Conservation (phyloP, 1,140 invertebrate genomes). For the Cryptotermes secundus region DNA sequence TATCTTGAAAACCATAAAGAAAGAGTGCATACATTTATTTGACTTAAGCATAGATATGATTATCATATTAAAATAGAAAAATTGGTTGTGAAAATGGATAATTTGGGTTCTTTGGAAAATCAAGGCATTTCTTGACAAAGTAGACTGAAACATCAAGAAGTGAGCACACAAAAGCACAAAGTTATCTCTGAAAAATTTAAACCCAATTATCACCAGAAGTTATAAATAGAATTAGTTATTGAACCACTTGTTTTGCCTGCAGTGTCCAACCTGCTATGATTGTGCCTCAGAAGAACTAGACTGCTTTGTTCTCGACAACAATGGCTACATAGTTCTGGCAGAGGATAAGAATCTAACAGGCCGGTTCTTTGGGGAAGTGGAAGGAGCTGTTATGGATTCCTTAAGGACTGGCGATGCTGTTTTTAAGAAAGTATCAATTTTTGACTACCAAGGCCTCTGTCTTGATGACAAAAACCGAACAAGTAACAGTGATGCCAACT, state of each 20-base stretch:
- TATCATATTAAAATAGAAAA: no score
- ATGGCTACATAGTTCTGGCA: constrained; percentile 83
- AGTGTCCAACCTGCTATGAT: constrained; percentile 53
- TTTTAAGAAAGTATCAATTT: constrained; percentile 74
- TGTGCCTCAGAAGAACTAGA: constrained; percentile 62
- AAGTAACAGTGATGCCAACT: constrained; percentile 46
- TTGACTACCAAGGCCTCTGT: constrained; percentile 85
- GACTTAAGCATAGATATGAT: no score
- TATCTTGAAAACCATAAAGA: no score
- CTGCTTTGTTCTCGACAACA: constrained; percentile 86
- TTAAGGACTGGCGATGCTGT: constrained; percentile 67
- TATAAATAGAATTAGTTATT: no score
- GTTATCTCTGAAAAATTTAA: no score
- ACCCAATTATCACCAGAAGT: no score
- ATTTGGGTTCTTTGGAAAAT: no score
- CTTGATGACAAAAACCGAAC: constrained; percentile 43
- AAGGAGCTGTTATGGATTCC: constrained; percentile 75
- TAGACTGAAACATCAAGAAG: no score
- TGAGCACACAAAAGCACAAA: no score
- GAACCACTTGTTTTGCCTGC: constrained; percentile 26
- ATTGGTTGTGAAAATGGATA: no score
- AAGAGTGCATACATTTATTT: no score
- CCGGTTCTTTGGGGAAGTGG: constrained; percentile 80
- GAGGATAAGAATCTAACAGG: constrained; percentile 69
- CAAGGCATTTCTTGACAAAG: no score